phyloP scores from a whole-genome alignment of 2,113 vertebrate genomes.

The Brachypodius melanocephalos region DNA sequence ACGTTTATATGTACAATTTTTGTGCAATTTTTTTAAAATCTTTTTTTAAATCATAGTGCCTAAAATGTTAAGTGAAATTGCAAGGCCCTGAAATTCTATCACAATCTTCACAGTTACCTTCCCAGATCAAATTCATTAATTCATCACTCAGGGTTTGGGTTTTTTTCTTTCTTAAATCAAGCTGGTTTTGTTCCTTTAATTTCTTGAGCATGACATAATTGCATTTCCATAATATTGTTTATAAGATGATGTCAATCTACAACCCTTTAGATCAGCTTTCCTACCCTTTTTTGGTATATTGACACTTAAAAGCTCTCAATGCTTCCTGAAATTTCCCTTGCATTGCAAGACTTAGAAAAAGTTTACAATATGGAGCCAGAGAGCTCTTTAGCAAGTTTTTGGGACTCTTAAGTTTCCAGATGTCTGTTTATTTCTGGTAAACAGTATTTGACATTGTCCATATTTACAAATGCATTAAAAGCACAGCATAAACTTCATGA shows the following conservation, averaged over 20 bases:
- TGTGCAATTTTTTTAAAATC: neutral
- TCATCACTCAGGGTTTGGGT: neutral
- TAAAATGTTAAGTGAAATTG: neutral
- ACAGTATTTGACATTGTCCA: neutral
- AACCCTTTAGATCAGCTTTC: neutral
- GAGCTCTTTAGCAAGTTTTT: neutral
- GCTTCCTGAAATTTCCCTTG: neutral
- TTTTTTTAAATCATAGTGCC: neutral
- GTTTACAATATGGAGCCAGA: neutral
- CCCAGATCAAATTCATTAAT: neutral
- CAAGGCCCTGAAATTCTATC: neutral
- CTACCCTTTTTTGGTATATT: neutral
- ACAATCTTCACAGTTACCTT: neutral
- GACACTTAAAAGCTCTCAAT: neutral
- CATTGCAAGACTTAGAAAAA: neutral
- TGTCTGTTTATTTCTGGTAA: neutral
- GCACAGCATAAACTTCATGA: neutral
- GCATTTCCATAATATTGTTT: neutral
- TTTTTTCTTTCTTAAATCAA: neutral
- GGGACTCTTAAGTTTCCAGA: neutral
- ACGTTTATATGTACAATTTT: neutral
- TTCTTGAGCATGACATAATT: neutral
- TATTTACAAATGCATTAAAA: conserved; percentile 22
- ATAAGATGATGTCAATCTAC: neutral
- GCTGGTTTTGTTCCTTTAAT: neutral